Percentiles rank a stretch among this genome's conserved stretches.
phyloP scores from a whole-genome alignment of 1,140 invertebrate species.

The Lanistes nyassanus region DNA sequence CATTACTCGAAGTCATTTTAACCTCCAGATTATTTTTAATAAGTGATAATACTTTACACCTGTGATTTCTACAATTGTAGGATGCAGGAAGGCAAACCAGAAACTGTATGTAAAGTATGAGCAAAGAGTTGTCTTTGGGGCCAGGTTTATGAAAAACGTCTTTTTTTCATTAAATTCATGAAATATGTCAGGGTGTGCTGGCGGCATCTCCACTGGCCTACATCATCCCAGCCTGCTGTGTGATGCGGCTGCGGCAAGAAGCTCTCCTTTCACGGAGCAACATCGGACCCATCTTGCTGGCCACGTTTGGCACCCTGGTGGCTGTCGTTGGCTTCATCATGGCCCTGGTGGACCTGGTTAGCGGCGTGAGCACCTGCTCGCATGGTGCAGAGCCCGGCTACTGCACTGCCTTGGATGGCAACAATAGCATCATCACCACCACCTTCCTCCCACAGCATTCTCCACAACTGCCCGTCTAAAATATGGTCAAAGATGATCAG shows the following conservation, averaged over 20 bases:
- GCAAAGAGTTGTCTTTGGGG: too few relatives aligned
- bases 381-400: conserved; percentile 75
- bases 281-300: conserved; percentile 77
- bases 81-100: not conserved
- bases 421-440: not conserved
- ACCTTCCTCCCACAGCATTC: not conserved
- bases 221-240: conserved; percentile 83
- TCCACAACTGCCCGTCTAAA: not conserved
- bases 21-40: not conserved
- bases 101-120: not conserved
- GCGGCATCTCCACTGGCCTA: conserved; percentile 87
- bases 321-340: conserved; percentile 74
- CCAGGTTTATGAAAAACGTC: too few relatives aligned
- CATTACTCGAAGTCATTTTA: too few relatives aligned
- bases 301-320: conserved; percentile 79
- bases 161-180: too few relatives aligned
- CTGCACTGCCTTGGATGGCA: conserved; percentile 18
- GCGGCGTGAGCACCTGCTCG: conserved; percentile 70
- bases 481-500: not conserved
- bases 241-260: conserved; percentile 81
- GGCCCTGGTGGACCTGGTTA: conserved; percentile 69
- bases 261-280: conserved; percentile 77
- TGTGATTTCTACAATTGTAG: too few relatives aligned
- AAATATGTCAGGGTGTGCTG: conserved; percentile 77
- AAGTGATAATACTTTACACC: too few relatives aligned